Percentiles rank a stretch among this genome's conserved stretches.
Conservation (phyloP, 1,140 invertebrate species). For the Aphelenchoides avenae region DNA sequence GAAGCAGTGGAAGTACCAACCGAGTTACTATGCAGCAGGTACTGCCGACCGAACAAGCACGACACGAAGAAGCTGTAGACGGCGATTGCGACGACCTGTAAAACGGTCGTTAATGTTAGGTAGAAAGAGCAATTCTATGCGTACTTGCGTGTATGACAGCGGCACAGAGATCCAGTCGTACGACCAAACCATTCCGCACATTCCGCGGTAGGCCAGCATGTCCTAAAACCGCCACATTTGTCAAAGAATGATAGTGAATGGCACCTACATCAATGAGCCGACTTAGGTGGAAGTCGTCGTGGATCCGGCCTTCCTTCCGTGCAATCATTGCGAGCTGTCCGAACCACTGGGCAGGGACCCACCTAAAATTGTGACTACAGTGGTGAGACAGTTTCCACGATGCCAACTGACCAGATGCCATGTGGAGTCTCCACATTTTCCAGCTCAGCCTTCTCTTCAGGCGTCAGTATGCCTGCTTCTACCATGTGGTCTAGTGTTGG, state of each 20-base stretch:
- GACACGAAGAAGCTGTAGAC: conserved; percentile 84
- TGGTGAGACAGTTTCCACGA: too few relatives aligned
- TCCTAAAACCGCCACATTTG: conserved; percentile 41
- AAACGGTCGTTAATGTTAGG: too few relatives aligned
- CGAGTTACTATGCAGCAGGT: conserved; percentile 62
- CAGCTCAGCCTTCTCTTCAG: conserved; percentile 72
- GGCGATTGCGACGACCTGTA: conserved; percentile 79
- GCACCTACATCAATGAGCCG: conserved; percentile 75
- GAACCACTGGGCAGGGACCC: conserved; percentile 80
- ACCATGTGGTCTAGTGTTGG: conserved; percentile 80
- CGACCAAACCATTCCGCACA: conserved; percentile 66
- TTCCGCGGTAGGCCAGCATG: conserved; percentile 77
- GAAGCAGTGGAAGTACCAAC: too few relatives aligned
- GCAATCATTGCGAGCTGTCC: conserved; percentile 79
- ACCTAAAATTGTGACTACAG: conserved; percentile 59
- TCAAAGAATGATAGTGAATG: too few relatives aligned
- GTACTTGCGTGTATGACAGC: conserved; percentile 64
- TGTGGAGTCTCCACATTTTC: conserved; percentile 74
- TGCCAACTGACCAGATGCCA: conserved; percentile 77
- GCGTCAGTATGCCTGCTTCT: conserved; percentile 77
- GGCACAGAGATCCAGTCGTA: conserved; percentile 65
- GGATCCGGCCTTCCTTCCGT: conserved; percentile 80
- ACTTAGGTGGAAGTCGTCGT: conserved; percentile 86
- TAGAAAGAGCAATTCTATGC: background rate
- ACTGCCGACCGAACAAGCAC: conserved; percentile 75